Percentiles rank a stretch among this genome's conserved stretches.
phyloP scores from a whole-genome alignment of 92 coral and sea anemone species.

The Epizoanthus fatuus region DNA sequence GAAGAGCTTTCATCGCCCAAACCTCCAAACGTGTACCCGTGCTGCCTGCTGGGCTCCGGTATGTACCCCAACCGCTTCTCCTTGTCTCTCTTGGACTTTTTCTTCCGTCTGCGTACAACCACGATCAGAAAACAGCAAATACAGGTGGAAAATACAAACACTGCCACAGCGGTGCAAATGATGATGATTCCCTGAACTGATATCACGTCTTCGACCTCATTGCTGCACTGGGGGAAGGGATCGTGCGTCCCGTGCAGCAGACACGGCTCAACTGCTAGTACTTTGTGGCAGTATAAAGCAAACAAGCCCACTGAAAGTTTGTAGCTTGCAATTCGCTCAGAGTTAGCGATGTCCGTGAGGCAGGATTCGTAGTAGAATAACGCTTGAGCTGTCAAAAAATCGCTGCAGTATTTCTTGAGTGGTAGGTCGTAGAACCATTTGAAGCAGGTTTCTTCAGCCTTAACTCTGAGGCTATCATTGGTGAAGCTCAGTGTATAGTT shows the following conservation, averaged over 20 bases:
- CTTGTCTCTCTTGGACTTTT: background rate
- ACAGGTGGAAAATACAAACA: constrained; percentile 7
- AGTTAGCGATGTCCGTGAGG: constrained; percentile 58
- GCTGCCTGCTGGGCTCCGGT: background rate
- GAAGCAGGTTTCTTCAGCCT: constrained; percentile 52
- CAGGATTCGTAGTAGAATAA: constrained; percentile 80
- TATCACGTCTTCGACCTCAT: background rate
- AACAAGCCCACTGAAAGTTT: constrained; percentile 61
- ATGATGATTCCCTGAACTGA: constrained; percentile 5
- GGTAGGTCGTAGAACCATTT: constrained; percentile 73
- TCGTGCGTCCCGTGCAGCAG: constrained; percentile 58
- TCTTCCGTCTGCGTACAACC: constrained; percentile 1
- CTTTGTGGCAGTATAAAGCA: constrained; percentile 63
- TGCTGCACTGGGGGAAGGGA: constrained; percentile 37
- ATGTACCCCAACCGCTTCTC: constrained; percentile 1
- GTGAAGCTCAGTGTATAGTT: constrained; percentile 64
- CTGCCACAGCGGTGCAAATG: constrained; percentile 12
- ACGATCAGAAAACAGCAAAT: constrained; percentile 13
- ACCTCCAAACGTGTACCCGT: background rate
- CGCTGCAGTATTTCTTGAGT: constrained; percentile 67
- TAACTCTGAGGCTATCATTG: constrained; percentile 34
- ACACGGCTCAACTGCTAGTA: constrained; percentile 48
- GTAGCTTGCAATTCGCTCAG: constrained; percentile 30
- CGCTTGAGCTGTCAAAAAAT: constrained; percentile 58
- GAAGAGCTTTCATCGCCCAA: background rate